A percentile compares a stretch with the other conserved stretches of the same genome.
phyloP scores from a whole-genome alignment of 2,888 invertebrate genomes.

The Venusia cambrica region DNA sequence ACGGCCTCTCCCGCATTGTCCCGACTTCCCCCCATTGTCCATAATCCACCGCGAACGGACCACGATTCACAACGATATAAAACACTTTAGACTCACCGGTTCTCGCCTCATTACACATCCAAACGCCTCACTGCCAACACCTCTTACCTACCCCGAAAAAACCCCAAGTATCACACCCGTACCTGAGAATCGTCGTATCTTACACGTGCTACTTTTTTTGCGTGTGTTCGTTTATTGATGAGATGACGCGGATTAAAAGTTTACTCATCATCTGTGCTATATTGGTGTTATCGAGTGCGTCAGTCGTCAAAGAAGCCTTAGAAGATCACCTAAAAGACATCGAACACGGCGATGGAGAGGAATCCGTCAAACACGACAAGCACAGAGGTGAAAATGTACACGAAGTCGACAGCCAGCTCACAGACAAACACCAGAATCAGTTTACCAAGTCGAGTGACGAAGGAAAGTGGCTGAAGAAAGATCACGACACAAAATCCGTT shows the following conservation, averaged over 20 bases:
- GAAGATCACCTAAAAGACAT: conserved; percentile 74
- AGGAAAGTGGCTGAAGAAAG: conserved; percentile 71
- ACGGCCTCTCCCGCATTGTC: conserved; percentile 53
- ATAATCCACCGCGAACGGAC: conserved; percentile 65
- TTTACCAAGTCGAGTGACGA: conserved; percentile 69
- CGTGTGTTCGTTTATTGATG: conserved; percentile 35
- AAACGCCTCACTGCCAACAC: conserved; percentile 42
- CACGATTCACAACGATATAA: conserved; percentile 67
- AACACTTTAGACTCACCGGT: conserved; percentile 55
- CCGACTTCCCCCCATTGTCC: conserved; percentile 77
- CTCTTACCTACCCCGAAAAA: conserved; percentile 7
- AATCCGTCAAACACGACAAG: conserved; percentile 65
- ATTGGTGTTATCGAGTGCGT: conserved; percentile 51
- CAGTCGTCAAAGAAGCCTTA: conserved; percentile 65
- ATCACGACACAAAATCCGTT: conserved; percentile 65
- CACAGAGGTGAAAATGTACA: conserved; percentile 71
- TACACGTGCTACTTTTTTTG: neutral
- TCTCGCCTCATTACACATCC: conserved; percentile 52
- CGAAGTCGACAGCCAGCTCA: conserved; percentile 62
- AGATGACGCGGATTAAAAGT: conserved; percentile 55
- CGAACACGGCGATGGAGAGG: conserved; percentile 62
- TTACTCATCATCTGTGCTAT: conserved; percentile 46
- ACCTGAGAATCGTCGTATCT: neutral
- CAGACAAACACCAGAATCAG: conserved; percentile 68
- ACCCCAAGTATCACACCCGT: neutral